Evolutionary conservation across 2,888 invertebrate species (phyloP), one percentile per base, ranked within the genome.

Genomic region (Minunthozetes semirufus): DNA sequence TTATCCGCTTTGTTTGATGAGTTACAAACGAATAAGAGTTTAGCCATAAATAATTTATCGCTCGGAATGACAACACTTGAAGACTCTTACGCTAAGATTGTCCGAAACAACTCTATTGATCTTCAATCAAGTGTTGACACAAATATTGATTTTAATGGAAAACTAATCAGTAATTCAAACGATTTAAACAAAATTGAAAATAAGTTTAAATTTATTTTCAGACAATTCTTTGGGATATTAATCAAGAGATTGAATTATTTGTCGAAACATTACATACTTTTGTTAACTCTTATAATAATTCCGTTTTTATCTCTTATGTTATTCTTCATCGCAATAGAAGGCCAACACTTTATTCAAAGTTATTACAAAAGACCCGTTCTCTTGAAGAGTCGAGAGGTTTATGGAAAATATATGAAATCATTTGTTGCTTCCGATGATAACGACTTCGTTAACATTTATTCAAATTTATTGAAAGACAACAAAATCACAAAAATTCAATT

Each of bases 11-110:
- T 63, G 38, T 63, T 63, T n/a, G 33, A 33, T 38, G 38, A 63
- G 19, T 63, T 63, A 25, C 25, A 63, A 17, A 19, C 13, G 1
- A 63, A 33, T 15, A 1, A 29, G 3, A 63, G 1, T 38, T 33
- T 63, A 38, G 63, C 38, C 33, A 63, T 63, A 33, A 63, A 33
- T 63, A 19, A 33, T 19, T n/a, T 63, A 33, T 29, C 63, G 27
- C 33, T 63, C 3, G 63, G 33, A 33, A 63, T 63, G 63, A 63
- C 29, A 63, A 63, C 63, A 33, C 38, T 63, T n/a, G 63, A 63
- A 19, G 63, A 33, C 38, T 63, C 33, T 13, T 63, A 63, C 17
- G 63, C 63, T 3, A 63, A 63, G 19, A 63, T 63, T 33, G 38
- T 63, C 2, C 1, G 13, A 1, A 63, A 63, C 8, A 63, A n/a